These are phyloP conservation scores for Cynopterus brachyotis DNA, from an alignment of 2,113 vertebrate genomes.

Conservation along the genomic window DNA sequence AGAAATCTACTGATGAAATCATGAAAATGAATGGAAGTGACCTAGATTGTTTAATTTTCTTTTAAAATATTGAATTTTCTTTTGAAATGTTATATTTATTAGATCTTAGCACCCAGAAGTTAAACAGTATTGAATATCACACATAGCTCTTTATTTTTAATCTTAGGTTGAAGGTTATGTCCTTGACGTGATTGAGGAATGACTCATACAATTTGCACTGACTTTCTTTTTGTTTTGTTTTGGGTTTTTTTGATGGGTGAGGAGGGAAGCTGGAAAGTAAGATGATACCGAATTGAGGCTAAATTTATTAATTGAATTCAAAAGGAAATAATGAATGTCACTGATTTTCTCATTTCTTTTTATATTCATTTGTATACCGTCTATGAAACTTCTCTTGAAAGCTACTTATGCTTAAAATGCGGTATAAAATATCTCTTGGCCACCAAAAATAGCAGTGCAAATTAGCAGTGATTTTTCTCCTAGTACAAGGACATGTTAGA, in stretches of 20 bases:
- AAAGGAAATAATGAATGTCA: background rate
- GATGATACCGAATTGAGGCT: slow-evolving; percentile 2
- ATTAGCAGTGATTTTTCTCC: background rate
- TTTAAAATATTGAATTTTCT: slow-evolving; percentile 81
- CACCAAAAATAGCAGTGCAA: background rate
- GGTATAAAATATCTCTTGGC: background rate
- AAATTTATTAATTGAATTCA: slow-evolving; percentile 27
- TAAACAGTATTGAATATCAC: slow-evolving; percentile 76
- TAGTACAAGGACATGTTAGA: background rate
- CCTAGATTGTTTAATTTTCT: slow-evolving; percentile 81
- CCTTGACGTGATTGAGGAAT: slow-evolving; percentile 53
- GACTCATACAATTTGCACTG: slow-evolving; percentile 51
- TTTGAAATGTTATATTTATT: slow-evolving; percentile 79
- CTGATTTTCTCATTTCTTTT: slow-evolving; percentile 35
- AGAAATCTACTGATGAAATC: slow-evolving; percentile 68
- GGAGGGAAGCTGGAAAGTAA: slow-evolving; percentile 52
- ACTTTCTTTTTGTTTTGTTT: slow-evolving; percentile 37
- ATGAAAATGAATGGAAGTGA: slow-evolving; percentile 67
- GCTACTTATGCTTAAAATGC: background rate
- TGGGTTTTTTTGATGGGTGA: slow-evolving; percentile 38
- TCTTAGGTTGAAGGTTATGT: slow-evolving; percentile 66
- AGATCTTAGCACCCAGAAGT: slow-evolving; percentile 69
- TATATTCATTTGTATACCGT: background rate
- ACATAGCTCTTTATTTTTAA: slow-evolving; percentile 65
- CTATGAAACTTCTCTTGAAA: slow-evolving; percentile 32